These are phyloP conservation scores for Corythornis vintsioides DNA, from an alignment of 2,113 vertebrate genomes.

Conservation along the genomic window DNA sequence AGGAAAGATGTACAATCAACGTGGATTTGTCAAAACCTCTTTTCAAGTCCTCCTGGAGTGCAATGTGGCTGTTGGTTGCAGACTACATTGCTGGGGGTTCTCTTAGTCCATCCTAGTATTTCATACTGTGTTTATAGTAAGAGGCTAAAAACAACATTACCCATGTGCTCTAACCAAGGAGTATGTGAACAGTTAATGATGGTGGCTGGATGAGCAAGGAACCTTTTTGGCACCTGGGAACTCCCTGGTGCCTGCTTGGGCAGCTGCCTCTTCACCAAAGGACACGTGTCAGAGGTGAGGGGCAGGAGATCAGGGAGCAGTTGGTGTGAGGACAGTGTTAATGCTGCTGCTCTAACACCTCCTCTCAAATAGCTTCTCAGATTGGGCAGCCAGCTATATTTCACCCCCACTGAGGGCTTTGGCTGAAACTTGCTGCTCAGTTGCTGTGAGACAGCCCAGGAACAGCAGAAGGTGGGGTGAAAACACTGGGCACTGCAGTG, in stretches of 20 bases:
- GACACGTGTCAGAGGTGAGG: not conserved
- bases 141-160: not conserved
- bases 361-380: not conserved
- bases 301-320: not conserved
- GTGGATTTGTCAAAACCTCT: not conserved
- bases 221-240: not conserved
- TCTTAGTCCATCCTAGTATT: not conserved
- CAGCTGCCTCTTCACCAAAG: fast-evolving
- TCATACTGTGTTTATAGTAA: not conserved
- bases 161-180: fast-evolving
- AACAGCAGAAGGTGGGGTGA: not conserved
- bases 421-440: not conserved
- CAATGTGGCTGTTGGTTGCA: not conserved
- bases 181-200: not conserved
- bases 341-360: not conserved
- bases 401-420: not conserved
- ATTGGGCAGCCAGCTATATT: not conserved
- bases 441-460: not conserved
- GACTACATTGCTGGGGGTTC: not conserved
- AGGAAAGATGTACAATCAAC: not conserved
- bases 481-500: not conserved
- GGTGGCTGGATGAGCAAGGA: not conserved
- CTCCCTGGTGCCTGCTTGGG: not conserved
- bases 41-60: not conserved
- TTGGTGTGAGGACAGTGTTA: not conserved